phyloP scores from a whole-genome alignment of 2,888 invertebrate genomes.

The Bursaphelenchus okinawaensis region DNA sequence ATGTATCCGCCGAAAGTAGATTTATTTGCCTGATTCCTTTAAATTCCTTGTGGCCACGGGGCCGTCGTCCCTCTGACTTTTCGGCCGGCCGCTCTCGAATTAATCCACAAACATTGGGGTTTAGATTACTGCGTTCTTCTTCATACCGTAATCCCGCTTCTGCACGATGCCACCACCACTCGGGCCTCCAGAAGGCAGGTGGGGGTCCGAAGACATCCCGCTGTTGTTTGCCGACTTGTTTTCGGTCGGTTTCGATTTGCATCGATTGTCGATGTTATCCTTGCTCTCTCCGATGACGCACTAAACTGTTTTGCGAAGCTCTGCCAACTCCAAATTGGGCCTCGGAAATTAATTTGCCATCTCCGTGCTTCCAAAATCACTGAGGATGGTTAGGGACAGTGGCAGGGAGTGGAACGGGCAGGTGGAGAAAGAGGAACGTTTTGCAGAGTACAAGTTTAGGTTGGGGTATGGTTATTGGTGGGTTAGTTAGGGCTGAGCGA shows the following conservation, averaged over 20 bases:
- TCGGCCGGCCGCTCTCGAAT: background rate
- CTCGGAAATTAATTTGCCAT: background rate
- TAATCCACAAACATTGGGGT: background rate
- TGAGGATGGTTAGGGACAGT: background rate
- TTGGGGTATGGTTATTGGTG: too few species aligned
- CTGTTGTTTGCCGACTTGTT: background rate
- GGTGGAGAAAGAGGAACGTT: too few species aligned
- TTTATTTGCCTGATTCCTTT: background rate
- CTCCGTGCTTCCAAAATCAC: background rate
- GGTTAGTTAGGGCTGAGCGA: too few species aligned
- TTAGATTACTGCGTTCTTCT: background rate
- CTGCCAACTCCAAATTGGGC: background rate
- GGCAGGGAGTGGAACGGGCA: background rate
- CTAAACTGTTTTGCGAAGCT: too few species aligned
- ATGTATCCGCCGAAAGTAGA: background rate
- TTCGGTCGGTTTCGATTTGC: background rate
- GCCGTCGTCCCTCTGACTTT: too few species aligned
- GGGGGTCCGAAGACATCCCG: background rate
- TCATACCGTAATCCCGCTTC: constrained; percentile 5
- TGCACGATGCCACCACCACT: background rate
- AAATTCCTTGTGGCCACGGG: too few species aligned
- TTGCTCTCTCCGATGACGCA: background rate
- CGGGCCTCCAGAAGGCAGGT: background rate
- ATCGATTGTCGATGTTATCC: background rate
- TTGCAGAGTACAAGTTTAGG: background rate